Conservation (phyloP, 2,113 vertebrate species). For the Callorhinus ursinus region DNA sequence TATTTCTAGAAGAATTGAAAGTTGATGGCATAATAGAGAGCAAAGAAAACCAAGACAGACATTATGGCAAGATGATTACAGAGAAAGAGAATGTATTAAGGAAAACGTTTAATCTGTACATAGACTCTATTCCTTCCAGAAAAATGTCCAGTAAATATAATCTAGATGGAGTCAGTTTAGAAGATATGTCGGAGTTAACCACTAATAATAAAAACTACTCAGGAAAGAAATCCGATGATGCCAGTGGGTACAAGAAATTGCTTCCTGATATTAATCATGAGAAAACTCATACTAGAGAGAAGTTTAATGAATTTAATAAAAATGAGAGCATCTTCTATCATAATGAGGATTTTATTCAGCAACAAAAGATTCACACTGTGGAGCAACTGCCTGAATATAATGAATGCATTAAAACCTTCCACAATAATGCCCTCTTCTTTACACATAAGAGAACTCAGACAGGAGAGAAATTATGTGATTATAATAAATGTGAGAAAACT, state of each 20-base stretch:
- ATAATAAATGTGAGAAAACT: background rate
- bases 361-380: background rate
- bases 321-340: background rate
- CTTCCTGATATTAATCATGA: background rate
- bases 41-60: background rate
- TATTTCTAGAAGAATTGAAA: background rate
- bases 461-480: background rate
- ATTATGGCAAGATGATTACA: background rate
- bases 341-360: background rate
- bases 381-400: background rate
- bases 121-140: background rate
- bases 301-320: background rate
- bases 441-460: background rate
- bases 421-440: background rate
- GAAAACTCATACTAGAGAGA: background rate
- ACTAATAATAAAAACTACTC: background rate
- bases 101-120: background rate
- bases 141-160: background rate
- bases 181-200: background rate
- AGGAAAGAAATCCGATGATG: background rate
- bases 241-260: background rate
- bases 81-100: background rate
- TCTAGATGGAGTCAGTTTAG: background rate
- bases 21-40: background rate
- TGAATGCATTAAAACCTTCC: background rate